These are phyloP conservation scores for Grammomys surdaster DNA, from an alignment of 2,113 vertebrate species.

Conservation along the genomic window DNA sequence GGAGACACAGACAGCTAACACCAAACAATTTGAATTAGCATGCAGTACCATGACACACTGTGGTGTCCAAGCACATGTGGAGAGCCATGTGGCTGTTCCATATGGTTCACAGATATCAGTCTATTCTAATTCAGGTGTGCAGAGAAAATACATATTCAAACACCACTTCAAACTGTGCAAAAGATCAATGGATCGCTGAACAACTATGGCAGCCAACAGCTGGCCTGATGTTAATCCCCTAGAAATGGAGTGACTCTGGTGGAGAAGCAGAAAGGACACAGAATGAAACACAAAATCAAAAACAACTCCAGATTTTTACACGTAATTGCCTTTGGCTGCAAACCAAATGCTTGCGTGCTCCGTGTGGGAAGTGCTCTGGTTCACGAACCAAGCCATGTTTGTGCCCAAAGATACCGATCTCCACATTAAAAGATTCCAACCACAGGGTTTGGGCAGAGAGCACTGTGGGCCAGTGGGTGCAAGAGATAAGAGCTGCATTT, in stretches of 20 bases:
- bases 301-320: constrained; percentile 68
- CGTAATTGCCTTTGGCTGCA: constrained; percentile 65
- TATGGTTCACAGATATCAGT: constrained; percentile 64
- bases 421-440: constrained; percentile 40
- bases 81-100: constrained; percentile 32
- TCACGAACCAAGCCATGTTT: constrained; percentile 45
- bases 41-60: background rate
- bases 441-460: background rate
- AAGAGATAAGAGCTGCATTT: background rate
- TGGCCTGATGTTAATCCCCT: constrained; percentile 43
- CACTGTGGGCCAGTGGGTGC: background rate
- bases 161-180: constrained; percentile 62
- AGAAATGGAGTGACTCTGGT: constrained; percentile 55
- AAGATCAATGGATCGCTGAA: constrained; percentile 51
- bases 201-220: constrained; percentile 29
- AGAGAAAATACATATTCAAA: constrained; percentile 46
- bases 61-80: background rate
- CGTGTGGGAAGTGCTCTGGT: constrained; percentile 50
- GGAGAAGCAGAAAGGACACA: constrained; percentile 55
- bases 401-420: constrained; percentile 58
- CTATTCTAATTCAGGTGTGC: constrained; percentile 68
- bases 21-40: background rate
- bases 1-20: background rate
- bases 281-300: constrained; percentile 60
- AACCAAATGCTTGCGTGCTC: constrained; percentile 64